Base-by-base conservation (phyloP, 2,113 vertebrate genomes). In the Cricetomys ansorgei region DNA sequence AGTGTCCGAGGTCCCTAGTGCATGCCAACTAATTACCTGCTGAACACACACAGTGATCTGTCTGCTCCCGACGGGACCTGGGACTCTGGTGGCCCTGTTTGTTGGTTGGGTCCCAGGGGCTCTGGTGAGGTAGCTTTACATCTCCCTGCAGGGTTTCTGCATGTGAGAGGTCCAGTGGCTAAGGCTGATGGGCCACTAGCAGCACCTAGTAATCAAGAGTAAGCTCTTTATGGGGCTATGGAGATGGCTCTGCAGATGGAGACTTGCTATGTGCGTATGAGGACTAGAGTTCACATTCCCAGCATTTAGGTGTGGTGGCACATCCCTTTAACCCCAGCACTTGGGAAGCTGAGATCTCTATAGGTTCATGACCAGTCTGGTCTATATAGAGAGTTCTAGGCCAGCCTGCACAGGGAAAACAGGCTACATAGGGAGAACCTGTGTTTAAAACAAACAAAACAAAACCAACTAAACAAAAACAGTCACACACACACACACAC, bases 11-110 rank as follows among this genome's bases (percentile, higher is more conserved):
- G 81, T 94, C 79, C 72, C 93, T 25, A 43, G 89, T 21, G 84
- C 69, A 48, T 73, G 45, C 81, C 55, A 89, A 70, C 85, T 91
- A 76, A 96, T 94, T 86, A 94, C 83, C 87, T 69, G 73, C 70
- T 23, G 84, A 76, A 50, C 53, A 12, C 3, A 65, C 27, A 40
- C 50, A 64, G 69, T 13, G 79, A 43, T 25, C 70, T 67, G 69
- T 75, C 90, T 73, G 94, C 80, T 64, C 62, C 80, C 80, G 69
- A 40, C 59, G 90, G 57, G 84, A 45, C 59, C 48, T 27, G 40
- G 45, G 31, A n/a, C 62, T 86, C 90, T 53, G 31, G 1, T 3
- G 37, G 10, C 65, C 88, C 55, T 34, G 48, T 37, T n/a, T 90
- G 34, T 77, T 45, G 59, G n/a, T 17, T 75, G 75, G 65, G 50